Conservation (phyloP, 2,888 invertebrate species). For the Agelastica alni region DNA sequence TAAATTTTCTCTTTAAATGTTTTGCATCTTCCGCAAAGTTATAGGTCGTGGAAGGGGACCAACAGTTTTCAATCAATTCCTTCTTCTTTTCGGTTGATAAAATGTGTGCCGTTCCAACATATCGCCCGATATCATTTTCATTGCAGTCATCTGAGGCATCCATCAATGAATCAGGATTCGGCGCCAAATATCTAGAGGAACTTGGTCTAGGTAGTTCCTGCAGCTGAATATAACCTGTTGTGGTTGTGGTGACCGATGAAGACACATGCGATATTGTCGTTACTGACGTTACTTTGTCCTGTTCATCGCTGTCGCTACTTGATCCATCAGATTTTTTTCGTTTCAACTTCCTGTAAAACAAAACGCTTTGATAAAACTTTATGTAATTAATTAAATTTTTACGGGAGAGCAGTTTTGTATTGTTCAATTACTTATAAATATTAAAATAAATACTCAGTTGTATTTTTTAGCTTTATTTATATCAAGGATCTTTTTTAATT, state of each 20-base stretch:
- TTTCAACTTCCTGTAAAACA: neutral
- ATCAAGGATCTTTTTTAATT: neutral
- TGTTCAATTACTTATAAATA: neutral
- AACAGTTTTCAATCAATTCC: conserved; percentile 31
- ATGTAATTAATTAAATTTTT: neutral
- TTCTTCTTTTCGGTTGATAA: conserved; percentile 26
- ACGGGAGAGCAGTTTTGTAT: no score
- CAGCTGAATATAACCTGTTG: no score
- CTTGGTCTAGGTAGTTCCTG: neutral
- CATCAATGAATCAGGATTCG: neutral
- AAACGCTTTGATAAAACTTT: neutral
- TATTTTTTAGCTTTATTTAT: neutral
- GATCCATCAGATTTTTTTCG: neutral
- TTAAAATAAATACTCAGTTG: neutral
- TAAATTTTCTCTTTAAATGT: neutral
- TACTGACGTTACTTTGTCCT: neutral
- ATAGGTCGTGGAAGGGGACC: conserved; percentile 18
- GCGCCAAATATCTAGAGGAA: no score
- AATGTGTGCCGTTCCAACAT: conserved; percentile 22
- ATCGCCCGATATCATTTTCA: conserved; percentile 27
- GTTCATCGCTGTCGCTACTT: neutral
- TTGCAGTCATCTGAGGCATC: no score
- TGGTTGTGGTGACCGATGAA: neutral
- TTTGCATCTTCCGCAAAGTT: neutral
- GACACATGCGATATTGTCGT: no score